Conservation (phyloP, 2,888 invertebrate genomes). For the Chymomyza caudatula region DNA sequence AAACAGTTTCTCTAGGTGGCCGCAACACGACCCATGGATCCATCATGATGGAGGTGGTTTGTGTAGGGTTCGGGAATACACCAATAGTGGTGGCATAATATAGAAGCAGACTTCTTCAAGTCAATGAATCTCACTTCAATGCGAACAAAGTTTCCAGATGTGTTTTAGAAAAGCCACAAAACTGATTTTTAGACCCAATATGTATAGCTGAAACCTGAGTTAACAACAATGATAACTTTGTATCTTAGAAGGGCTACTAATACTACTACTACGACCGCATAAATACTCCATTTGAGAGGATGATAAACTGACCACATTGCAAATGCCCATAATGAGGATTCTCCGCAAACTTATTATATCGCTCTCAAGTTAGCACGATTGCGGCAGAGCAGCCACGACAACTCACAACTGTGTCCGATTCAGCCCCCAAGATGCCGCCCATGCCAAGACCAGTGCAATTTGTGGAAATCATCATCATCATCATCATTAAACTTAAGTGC, state of each 20-base stretch:
- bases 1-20: no score
- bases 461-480: neutral
- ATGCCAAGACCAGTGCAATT: conserved; percentile 41
- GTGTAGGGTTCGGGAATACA: no score
- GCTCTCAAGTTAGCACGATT: conserved; percentile 5
- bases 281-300: conserved; percentile 4
- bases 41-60: no score
- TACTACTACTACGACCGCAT: neutral
- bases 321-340: conserved; percentile 73
- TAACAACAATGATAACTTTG: neutral
- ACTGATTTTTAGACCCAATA: neutral
- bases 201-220: neutral
- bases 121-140: no score
- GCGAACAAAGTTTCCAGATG: neutral
- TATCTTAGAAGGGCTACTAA: no score
- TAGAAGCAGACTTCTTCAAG: no score
- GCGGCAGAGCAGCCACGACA: conserved; percentile 34
- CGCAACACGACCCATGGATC: no score
- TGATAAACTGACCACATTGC: conserved; percentile 52
- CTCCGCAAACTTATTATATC: conserved; percentile 36
- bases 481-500: neutral
- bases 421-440: conserved; percentile 39
- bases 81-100: no score
- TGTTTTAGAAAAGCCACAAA: neutral
- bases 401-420: conserved; percentile 71